Evolutionary conservation across 2,888 invertebrate genomes (phyloP).

Genomic region (Apodemia duryi): DNA sequence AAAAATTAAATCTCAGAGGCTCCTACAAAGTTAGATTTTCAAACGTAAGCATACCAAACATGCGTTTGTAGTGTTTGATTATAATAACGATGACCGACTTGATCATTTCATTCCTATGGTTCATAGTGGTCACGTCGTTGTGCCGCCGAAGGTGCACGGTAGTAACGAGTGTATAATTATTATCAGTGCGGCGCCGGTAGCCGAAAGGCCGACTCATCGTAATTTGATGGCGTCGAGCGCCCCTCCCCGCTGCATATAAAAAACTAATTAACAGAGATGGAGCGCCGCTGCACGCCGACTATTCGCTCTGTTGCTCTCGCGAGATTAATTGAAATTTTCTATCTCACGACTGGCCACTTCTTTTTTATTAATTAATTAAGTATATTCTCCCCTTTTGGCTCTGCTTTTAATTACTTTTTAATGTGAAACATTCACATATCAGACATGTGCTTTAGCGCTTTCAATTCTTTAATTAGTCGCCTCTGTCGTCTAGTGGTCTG

Average conservation of each 20-base stretch:
- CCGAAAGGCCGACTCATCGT: conserved; percentile 78
- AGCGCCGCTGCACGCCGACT: conserved; percentile 40
- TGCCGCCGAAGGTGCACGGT: conserved; percentile 56
- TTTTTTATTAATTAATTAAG: conserved; percentile 23
- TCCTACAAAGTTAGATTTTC: not conserved
- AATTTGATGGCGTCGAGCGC: conserved; percentile 77
- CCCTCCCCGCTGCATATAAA: conserved; percentile 63
- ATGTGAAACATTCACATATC: not conserved
- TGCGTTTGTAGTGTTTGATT: not conserved
- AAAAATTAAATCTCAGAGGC: too few species aligned
- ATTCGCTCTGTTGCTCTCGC: conserved; percentile 30
- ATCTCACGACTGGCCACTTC: conserved; percentile 17
- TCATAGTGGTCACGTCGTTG: conserved; percentile 34
- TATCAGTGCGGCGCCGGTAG: conserved; percentile 61
- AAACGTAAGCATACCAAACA: not conserved
- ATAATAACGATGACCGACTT: conserved; percentile 10
- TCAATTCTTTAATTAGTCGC: not conserved
- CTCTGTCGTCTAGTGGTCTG: too few species aligned
- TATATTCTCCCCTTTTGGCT: not conserved
- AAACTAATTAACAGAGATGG: conserved; percentile 77
- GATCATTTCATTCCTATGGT: not conserved
- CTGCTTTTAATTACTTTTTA: conserved; percentile 8
- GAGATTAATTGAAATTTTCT: conserved; percentile 31
- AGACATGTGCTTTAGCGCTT: not conserved
- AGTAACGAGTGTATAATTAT: conserved; percentile 80